Conservation (phyloP, 2,888 invertebrate species). For the Torymus aiolomorphi region DNA sequence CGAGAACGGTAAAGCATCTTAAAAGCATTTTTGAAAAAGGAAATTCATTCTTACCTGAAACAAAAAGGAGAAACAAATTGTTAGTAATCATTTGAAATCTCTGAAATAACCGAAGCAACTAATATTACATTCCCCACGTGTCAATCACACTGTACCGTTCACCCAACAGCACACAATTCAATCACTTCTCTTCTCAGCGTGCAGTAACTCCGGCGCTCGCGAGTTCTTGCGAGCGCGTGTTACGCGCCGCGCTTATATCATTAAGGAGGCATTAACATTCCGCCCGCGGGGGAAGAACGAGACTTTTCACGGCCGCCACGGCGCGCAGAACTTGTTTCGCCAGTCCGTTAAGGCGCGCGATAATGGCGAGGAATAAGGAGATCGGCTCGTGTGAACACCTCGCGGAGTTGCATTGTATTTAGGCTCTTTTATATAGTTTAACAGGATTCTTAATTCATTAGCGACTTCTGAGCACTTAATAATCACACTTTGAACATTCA, state of each 20-base stretch:
- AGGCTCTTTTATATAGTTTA: too few relatives aligned
- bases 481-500: not conserved
- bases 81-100: not conserved
- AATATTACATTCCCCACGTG: not conserved
- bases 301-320: constrained; percentile 25
- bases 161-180: too few relatives aligned
- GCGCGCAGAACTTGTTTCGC: constrained; percentile 9
- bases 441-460: too few relatives aligned
- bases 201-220: not conserved
- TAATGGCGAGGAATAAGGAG: not conserved
- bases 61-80: constrained; percentile 19
- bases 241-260: constrained; percentile 30
- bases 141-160: too few relatives aligned
- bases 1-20: constrained; percentile 18
- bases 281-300: constrained; percentile 4
- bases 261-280: constrained; percentile 48
- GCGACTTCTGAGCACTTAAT: not conserved
- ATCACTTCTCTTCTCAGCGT: too few relatives aligned
- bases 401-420: not conserved
- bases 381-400: not conserved
- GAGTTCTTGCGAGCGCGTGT: constrained; percentile 20
- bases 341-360: not conserved
- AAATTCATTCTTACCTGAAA: constrained; percentile 53
- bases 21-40: constrained; percentile 27
- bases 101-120: not conserved